A percentile compares a stretch with the other conserved stretches of the same genome.
Evolutionary conservation across 2,113 vertebrate genomes (phyloP).

Genomic region (Lonchura striata): DNA sequence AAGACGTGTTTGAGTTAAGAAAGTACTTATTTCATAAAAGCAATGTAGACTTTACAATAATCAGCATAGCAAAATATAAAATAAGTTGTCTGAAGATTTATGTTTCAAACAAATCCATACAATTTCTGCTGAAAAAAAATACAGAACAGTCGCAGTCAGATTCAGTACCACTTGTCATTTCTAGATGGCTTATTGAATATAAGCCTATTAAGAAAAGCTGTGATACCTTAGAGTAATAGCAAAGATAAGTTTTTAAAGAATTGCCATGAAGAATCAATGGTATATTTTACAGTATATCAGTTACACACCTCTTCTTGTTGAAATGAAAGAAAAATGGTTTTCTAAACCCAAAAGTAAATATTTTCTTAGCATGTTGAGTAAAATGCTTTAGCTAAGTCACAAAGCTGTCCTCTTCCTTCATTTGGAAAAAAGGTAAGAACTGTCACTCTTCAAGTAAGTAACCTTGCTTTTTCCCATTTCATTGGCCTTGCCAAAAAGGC

Average conservation of each 20-base stretch:
- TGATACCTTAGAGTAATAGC: neutral
- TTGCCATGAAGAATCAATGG: neutral
- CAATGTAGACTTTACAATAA: neutral
- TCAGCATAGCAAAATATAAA: neutral
- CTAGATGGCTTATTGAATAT: neutral
- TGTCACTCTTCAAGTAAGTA: neutral
- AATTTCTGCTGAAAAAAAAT: neutral
- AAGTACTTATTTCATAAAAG: neutral
- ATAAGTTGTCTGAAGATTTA: neutral
- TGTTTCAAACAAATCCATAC: neutral
- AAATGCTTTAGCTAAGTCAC: neutral
- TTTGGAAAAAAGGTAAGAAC: neutral
- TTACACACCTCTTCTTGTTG: neutral
- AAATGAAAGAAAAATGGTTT: neutral
- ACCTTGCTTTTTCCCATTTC: neutral
- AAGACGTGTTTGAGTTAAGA: neutral
- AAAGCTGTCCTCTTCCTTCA: neutral
- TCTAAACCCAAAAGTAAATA: neutral
- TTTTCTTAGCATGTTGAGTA: neutral
- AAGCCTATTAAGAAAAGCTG: neutral
- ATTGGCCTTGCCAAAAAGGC: neutral
- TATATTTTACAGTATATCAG: neutral
- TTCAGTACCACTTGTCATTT: neutral
- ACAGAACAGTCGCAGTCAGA: neutral
- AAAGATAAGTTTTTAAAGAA: neutral